phyloP scores from a whole-genome alignment of 2,888 invertebrate species.

The Camptogramma bilineatum region DNA sequence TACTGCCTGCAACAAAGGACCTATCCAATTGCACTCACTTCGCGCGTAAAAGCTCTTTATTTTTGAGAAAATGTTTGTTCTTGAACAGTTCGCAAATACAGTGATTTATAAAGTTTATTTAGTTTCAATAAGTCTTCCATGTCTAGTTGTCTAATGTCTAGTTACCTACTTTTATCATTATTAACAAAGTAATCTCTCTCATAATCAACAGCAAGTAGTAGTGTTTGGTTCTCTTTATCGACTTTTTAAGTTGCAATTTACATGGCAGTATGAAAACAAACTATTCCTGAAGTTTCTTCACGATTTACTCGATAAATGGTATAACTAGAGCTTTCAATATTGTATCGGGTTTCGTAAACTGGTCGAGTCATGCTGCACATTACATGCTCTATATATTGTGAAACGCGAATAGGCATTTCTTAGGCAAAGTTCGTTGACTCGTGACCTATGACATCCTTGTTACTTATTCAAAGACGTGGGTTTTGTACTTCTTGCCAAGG shows the following conservation, averaged over 20 bases:
- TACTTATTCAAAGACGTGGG: neutral
- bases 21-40: slow-evolving; percentile 20
- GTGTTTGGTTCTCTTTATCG: too few species aligned
- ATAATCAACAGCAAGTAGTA: too few species aligned
- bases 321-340: neutral
- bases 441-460: neutral
- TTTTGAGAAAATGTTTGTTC: slow-evolving; percentile 1
- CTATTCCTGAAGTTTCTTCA: too few species aligned
- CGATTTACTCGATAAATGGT: too few species aligned
- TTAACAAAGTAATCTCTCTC: too few species aligned
- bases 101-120: neutral
- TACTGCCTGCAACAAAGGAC: slow-evolving; percentile 16
- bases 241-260: too few species aligned
- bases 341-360: neutral
- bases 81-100: neutral
- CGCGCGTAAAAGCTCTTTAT: slow-evolving; percentile 12
- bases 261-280: too few species aligned
- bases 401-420: neutral
- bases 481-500: neutral
- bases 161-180: too few species aligned
- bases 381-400: neutral
- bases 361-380: neutral
- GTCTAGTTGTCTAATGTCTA: too few species aligned
- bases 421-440: neutral
- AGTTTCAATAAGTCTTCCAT: too few species aligned